Base-by-base conservation (phyloP, 1,140 invertebrate species). In the Colletes gigas region DNA sequence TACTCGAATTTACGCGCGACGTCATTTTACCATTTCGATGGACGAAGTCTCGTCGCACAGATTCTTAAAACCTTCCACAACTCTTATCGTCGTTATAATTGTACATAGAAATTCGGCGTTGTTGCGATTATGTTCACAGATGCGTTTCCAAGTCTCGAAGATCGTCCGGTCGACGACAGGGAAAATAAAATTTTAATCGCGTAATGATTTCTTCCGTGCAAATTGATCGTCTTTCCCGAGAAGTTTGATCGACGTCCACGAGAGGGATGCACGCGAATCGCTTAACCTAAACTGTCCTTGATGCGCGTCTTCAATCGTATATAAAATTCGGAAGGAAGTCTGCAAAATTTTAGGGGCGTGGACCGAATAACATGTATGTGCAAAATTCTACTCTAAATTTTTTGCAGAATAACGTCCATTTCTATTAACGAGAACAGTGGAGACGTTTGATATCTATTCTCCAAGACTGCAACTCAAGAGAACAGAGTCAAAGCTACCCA, bases 71-170 rank as follows among this genome's bases (percentile, higher is more conserved):
- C 15, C 21, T n/a, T 55, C 39, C 1, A n/a, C 50, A 12, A 39
- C 15, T 47, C 17, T 63, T 74, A 62, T 50, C 17, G 50, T 68
- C 19, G 15, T 41, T 55, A 62, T 9, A 19, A 74, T 63, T 63
- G 57, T 74, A 74, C 59, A 74, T 52, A 44, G 72, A 66, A 66
- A 75, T 75, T 75, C 47, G 72, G 60, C 47, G 60, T 65, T 54
- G 70, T 74, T 41, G 55, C 21, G 9, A 30, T 14, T 8, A 9
- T 72, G 44, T 14, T 59, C 14, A 15, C n/a, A 0, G 57, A 15
- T 39, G 19, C 50, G 21, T 7, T 14, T 6, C n/a, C 55, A 21
- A 59, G 2, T 3, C 21, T 70, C 54, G 39, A 41, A 1, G n/a
- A 17, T 30, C 4, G 21, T 30, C 7, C 0, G 19, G 9, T 8